phyloP scores from a whole-genome alignment of 2,888 invertebrate genomes.

The Trileptium ribeirensis region DNA sequence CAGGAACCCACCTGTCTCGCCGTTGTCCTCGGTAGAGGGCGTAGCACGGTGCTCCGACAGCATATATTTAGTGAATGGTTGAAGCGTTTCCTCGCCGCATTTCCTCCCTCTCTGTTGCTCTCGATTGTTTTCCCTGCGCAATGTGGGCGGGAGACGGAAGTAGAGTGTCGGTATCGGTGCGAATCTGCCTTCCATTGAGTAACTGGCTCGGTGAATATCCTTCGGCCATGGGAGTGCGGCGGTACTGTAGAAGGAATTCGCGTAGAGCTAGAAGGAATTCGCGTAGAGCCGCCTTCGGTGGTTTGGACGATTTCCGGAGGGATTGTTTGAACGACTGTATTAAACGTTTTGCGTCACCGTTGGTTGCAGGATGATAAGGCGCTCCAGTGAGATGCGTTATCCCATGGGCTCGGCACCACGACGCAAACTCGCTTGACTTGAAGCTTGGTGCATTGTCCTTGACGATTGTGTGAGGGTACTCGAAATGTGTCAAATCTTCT shows the following conservation, averaged over 20 bases:
- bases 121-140: slow-evolving; percentile 21
- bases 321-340: slow-evolving; percentile 37
- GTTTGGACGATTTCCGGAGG: slow-evolving; percentile 22
- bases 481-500: slow-evolving; percentile 32
- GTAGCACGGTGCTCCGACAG: not conserved
- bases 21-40: not conserved
- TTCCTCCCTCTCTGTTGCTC: not conserved
- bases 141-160: slow-evolving; percentile 19
- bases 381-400: slow-evolving; percentile 28
- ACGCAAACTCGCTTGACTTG: not conserved
- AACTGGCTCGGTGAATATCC: slow-evolving; percentile 26
- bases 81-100: no score
- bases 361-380: slow-evolving; percentile 37
- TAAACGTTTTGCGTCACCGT: slow-evolving; percentile 15
- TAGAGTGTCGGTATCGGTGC: slow-evolving; percentile 12
- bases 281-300: slow-evolving; percentile 24
- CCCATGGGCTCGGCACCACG: not conserved
- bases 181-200: slow-evolving; percentile 24
- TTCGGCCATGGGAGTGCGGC: slow-evolving; percentile 14
- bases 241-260: slow-evolving; percentile 25
- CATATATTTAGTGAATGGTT: not conserved
- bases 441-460: slow-evolving; percentile 40
- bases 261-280: slow-evolving; percentile 29
- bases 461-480: slow-evolving; percentile 35
- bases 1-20: not conserved